Percentiles rank a stretch among this genome's conserved stretches.
These are phyloP conservation scores for Notocelia uddmanniana DNA, from an alignment of 2,888 invertebrate genomes.

Conservation along the genomic window DNA sequence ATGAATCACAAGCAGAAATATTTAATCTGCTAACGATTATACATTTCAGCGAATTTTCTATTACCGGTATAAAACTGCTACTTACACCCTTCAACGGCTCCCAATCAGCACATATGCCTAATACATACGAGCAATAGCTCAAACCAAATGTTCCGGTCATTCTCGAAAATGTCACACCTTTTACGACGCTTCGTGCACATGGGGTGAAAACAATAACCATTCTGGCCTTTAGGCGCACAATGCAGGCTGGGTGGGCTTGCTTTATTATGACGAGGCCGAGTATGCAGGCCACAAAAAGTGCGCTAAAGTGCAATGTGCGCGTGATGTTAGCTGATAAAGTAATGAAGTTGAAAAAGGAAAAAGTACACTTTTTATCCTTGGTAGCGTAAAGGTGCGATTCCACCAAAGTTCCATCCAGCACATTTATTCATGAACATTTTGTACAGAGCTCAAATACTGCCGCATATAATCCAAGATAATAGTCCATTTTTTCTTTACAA, in stretches of 20 bases:
- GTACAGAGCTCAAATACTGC: no score
- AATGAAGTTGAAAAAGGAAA: slow-evolving; percentile 14
- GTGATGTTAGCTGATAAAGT: slow-evolving; percentile 7
- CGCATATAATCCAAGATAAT: no score
- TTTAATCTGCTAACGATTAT: not conserved
- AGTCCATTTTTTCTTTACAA: no score
- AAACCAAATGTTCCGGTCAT: slow-evolving; percentile 49
- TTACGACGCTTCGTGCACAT: slow-evolving; percentile 59
- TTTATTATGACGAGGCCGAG: slow-evolving; percentile 43
- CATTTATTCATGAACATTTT: no score
- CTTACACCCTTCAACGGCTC: no score
- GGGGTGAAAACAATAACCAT: slow-evolving; percentile 65
- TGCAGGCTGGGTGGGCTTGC: slow-evolving; percentile 72
- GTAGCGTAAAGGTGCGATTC: not conserved
- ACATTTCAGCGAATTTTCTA: not conserved
- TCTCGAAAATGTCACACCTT: slow-evolving; percentile 68
- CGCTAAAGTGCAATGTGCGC: slow-evolving; percentile 26
- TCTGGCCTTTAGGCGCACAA: slow-evolving; percentile 63
- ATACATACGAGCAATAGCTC: not conserved
- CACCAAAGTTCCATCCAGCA: no score
- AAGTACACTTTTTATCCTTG: not conserved
- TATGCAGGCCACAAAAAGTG: slow-evolving; percentile 42
- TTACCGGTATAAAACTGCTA: no score
- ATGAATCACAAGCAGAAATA: slow-evolving; percentile 7
- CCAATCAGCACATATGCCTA: not conserved